Conservation (phyloP, 2,888 invertebrate species). For the Stenichneumon culpator region DNA sequence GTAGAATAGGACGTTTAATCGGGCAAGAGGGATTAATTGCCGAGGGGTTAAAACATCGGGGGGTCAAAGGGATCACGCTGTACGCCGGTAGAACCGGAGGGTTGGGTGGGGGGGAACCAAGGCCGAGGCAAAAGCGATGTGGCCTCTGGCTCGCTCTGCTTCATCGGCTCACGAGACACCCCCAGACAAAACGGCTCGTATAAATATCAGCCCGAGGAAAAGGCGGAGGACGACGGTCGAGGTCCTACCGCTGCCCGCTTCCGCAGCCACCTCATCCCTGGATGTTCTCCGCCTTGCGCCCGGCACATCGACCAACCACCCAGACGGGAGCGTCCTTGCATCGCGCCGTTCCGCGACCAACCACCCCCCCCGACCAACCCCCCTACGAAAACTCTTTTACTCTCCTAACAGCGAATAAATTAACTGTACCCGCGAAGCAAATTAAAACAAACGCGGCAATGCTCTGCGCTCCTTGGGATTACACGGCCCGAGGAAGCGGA, state of each 20-base stretch:
- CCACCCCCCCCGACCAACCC: conserved; percentile 13
- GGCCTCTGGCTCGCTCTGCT: conserved; percentile 23
- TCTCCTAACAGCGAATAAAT: conserved; percentile 74
- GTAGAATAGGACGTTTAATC: conserved; percentile 81
- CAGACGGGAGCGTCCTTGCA: conserved; percentile 48
- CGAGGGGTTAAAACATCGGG: conserved; percentile 74
- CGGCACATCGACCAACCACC: conserved; percentile 51
- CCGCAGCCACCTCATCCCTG: conserved; percentile 53
- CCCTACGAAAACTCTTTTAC: conserved; percentile 69
- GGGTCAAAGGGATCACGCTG: conserved; percentile 69
- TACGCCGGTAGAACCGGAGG: neutral
- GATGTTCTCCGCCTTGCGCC: conserved; percentile 24
- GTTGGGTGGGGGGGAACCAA: neutral
- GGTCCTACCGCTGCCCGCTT: conserved; percentile 31
- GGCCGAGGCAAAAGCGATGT: conserved; percentile 15
- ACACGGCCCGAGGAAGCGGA: conserved; percentile 59
- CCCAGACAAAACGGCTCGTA: conserved; percentile 73
- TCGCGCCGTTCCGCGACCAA: conserved; percentile 30
- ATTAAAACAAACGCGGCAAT: conserved; percentile 74
- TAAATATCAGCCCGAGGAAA: conserved; percentile 70
- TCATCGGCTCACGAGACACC: conserved; percentile 48
- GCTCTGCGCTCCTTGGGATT: conserved; percentile 71
- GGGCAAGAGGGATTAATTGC: conserved; percentile 82
- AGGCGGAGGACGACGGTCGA: conserved; percentile 23
- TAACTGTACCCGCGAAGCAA: conserved; percentile 72